Evolutionary conservation across 2,888 invertebrate species (phyloP).

Genomic region (Tholera decimalis): DNA sequence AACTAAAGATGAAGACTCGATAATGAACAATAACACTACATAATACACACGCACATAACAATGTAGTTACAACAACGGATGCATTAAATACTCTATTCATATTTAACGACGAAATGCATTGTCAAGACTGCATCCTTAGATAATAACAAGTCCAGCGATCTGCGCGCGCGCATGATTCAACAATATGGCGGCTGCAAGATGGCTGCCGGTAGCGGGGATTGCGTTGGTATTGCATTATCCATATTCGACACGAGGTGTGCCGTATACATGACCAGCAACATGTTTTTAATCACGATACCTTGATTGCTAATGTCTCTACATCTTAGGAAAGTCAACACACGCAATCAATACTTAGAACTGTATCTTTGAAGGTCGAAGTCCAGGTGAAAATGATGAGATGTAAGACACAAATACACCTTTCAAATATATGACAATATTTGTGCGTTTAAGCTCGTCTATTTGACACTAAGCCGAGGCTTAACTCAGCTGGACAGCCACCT

Average conservation of each 20-base stretch:
- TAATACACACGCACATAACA: conserved; percentile 28
- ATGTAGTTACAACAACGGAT: conserved; percentile 49
- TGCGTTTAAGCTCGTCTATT: conserved; percentile 20
- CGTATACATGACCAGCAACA: conserved; percentile 71
- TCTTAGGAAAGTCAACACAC: conserved; percentile 40
- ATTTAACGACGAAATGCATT: conserved; percentile 57
- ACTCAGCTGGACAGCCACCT: conserved; percentile 28
- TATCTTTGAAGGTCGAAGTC: conserved; percentile 24
- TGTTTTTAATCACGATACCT: conserved; percentile 56
- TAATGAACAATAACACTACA: not conserved
- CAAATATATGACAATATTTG: conserved; percentile 21
- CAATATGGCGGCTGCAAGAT: conserved; percentile 72
- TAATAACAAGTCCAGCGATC: conserved; percentile 64
- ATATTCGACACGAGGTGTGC: conserved; percentile 66
- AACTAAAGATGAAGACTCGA: not conserved
- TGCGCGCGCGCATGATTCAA: conserved; percentile 69
- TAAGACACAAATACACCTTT: not conserved
- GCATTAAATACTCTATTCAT: conserved; percentile 59
- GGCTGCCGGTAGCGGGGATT: conserved; percentile 63
- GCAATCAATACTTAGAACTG: conserved; percentile 43
- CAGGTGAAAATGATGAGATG: conserved; percentile 12
- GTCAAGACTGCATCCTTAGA: conserved; percentile 57
- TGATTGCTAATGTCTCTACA: conserved; percentile 54
- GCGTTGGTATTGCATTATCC: conserved; percentile 67
- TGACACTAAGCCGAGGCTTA: conserved; percentile 47